Conservation (phyloP, 2,888 invertebrate genomes). For the Cactoblastis cactorum region DNA sequence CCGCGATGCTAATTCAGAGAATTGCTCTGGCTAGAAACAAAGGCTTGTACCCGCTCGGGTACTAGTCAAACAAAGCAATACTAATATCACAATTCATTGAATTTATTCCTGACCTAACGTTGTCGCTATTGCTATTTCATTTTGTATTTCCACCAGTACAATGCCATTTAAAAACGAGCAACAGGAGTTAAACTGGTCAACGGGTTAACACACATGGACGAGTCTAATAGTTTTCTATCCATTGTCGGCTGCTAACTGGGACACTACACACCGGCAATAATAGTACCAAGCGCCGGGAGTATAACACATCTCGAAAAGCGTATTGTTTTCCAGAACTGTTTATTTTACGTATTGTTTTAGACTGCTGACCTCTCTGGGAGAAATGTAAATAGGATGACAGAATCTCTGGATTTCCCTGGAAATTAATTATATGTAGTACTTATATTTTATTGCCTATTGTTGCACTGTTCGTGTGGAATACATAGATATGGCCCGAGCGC, state of each 20-base stretch:
- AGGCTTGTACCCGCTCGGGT: background rate
- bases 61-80: background rate
- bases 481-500: background rate
- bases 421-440: background rate
- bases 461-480: background rate
- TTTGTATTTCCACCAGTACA: constrained; percentile 45
- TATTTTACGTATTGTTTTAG: constrained; percentile 10
- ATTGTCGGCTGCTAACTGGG: constrained; percentile 58
- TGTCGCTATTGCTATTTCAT: constrained; percentile 42
- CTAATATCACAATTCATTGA: constrained; percentile 5
- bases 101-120: constrained; percentile 3
- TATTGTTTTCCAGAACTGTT: constrained; percentile 18
- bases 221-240: constrained; percentile 57
- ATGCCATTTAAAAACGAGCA: constrained; percentile 50
- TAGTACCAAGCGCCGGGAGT: constrained; percentile 29
- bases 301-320: constrained; percentile 27
- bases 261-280: constrained; percentile 38
- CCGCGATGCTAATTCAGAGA: constrained; percentile 1
- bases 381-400: constrained; percentile 1
- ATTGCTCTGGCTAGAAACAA: background rate
- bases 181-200: constrained; percentile 63
- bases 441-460: constrained; percentile 6
- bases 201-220: constrained; percentile 69
- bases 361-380: constrained; percentile 6
- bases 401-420: constrained; percentile 2